Base-by-base conservation (phyloP, 2,113 vertebrate genomes). In the Cichladusa arquata region DNA sequence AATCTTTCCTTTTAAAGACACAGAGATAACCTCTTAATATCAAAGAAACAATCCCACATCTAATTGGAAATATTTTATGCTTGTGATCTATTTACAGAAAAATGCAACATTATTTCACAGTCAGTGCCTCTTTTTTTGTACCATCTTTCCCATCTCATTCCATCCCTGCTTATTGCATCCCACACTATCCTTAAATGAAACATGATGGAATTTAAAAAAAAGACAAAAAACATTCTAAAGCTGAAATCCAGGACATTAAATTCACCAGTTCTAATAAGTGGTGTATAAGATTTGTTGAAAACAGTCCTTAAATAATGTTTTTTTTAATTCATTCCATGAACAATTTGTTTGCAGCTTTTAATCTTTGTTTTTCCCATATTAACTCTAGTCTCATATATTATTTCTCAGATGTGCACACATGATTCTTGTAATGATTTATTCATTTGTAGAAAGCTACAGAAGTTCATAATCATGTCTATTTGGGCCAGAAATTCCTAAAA, bases 401-500 rank as follows among this genome's bases (percentile, higher is more conserved):
- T 80, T 91, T 72, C 57, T 91, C 57, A 72, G 17, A 64, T 28
- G 6, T 4, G 3, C 58, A 60, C 73, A 79, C 12, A n/a, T 25
- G 25, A 60, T 85, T 60, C 33, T 76, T 76, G 14, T 79, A 81
- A 51, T 70, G 33, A 23, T 92, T 95, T 67, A 31, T 71, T 76
- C 7, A 31, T 72, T 82, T 92, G 26, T 53, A 90, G 91, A 47
- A 87, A 83, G 36, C 13, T 78, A n/a, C 69, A 66, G 57, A 56
- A 93, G 61, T 67, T 45, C 71, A 74, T 47, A 71, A 92, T 92
- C 53, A 61, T 45, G 48, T 77, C 58, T 93, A 2, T 70, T 70
- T 82, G 66, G 71, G 45, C 36, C 79, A 82, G 91, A 93, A 86
- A 88, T 88, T 92, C 91, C 79, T 80, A 36, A 82, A 95, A n/a